These are phyloP conservation scores for Heliocidaris erythrogramma DNA, from an alignment of 35 echinoderm and acorn worm species.

Conservation along the genomic window DNA sequence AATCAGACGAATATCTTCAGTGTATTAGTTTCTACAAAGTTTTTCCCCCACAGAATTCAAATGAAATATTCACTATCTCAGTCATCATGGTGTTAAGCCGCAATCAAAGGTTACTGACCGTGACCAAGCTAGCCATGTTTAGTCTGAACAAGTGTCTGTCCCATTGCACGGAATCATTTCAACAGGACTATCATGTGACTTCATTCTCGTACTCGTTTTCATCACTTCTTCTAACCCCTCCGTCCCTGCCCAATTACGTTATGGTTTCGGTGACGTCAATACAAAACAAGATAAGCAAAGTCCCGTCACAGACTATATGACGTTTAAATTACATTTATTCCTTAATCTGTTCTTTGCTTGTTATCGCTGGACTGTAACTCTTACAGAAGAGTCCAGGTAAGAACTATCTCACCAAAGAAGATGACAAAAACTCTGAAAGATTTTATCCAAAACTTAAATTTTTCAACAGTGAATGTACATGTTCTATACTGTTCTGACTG, in stretches of 20 bases:
- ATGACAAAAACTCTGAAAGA: no score
- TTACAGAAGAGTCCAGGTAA: background rate
- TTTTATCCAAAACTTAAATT: no score
- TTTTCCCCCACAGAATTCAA: background rate
- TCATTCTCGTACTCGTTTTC: conserved; percentile 24
- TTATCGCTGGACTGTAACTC: background rate
- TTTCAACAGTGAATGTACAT: no score
- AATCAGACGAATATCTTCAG: background rate
- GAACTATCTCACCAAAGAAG: no score
- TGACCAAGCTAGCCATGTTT: background rate
- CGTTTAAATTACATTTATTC: background rate
- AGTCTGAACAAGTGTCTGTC: background rate
- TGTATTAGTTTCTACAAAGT: background rate
- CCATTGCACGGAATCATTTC: background rate
- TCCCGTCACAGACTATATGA: background rate
- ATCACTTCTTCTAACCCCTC: background rate
- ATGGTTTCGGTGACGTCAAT: conserved; percentile 21
- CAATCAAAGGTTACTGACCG: background rate
- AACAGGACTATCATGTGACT: conserved; percentile 25
- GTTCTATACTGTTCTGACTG: background rate
- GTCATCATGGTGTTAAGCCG: background rate
- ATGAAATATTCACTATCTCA: background rate
- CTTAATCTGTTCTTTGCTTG: background rate
- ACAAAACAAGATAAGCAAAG: background rate
- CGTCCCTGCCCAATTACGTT: background rate